Conservation (phyloP, 1,140 invertebrate genomes). For the Dendroctonus valens region DNA sequence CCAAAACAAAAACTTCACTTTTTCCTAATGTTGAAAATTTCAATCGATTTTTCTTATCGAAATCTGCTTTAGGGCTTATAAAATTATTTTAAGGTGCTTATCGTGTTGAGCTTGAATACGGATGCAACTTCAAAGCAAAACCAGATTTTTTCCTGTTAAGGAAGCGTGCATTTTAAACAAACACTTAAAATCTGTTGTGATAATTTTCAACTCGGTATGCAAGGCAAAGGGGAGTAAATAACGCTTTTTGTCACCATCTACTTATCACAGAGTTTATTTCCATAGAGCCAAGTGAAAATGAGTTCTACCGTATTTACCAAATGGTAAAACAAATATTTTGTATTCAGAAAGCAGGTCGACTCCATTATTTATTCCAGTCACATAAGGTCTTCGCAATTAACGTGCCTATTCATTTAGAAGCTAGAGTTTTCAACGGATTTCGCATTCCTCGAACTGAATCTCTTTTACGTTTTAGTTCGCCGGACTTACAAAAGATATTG, state of each 20-base stretch:
- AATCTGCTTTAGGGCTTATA: no score
- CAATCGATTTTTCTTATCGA: no score
- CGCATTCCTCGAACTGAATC: not conserved
- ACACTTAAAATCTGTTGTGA: constrained; percentile 4
- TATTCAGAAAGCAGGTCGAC: constrained; percentile 17
- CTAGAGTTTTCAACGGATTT: constrained; percentile 4
- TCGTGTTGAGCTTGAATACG: no score
- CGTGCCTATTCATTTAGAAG: constrained; percentile 23
- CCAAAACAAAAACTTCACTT: no score
- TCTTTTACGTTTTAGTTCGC: no score
- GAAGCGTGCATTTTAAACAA: constrained; percentile 8
- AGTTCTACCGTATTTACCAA: constrained; percentile 26
- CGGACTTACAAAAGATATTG: no score
- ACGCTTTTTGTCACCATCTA: constrained; percentile 27
- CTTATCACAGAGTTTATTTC: constrained; percentile 27
- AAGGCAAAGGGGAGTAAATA: constrained; percentile 11
- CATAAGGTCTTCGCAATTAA: constrained; percentile 23
- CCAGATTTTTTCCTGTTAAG: not conserved
- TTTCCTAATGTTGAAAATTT: no score
- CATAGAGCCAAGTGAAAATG: constrained; percentile 24
- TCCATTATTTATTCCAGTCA: constrained; percentile 23
- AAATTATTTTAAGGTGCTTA: no score
- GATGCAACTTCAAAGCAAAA: no score
- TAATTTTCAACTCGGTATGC: constrained; percentile 11
- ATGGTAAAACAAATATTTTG: constrained; percentile 31